These are phyloP conservation scores for Menidia beryllina DNA, from an alignment of 2,113 vertebrate species.

Conservation along the genomic window DNA sequence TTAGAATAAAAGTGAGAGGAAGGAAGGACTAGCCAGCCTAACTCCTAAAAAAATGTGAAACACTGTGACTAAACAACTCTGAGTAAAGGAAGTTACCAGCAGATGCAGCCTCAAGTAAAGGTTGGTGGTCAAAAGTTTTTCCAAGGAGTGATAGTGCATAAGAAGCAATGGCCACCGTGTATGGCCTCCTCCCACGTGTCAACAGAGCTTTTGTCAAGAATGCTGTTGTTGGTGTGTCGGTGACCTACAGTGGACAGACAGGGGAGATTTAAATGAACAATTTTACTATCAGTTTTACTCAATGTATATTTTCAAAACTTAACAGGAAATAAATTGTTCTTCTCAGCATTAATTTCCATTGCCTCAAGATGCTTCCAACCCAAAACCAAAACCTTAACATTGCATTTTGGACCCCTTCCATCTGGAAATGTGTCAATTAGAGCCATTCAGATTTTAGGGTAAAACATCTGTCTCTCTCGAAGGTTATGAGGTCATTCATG, in stretches of 20 bases:
- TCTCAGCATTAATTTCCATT: too few relatives aligned
- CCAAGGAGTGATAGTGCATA: constrained; percentile 84
- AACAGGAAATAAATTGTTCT: too few relatives aligned
- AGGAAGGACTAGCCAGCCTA: background rate
- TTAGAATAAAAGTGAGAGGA: too few relatives aligned
- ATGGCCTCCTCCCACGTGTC: constrained; percentile 73
- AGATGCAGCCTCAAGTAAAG: constrained; percentile 59
- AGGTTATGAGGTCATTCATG: too few relatives aligned
- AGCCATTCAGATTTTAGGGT: too few relatives aligned
- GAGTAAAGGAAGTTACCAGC: constrained; percentile 55
- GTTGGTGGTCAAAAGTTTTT: background rate
- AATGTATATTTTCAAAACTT: background rate
- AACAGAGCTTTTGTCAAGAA: constrained; percentile 75
- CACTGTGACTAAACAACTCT: background rate
- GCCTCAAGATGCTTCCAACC: too few relatives aligned
- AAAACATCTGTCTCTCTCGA: too few relatives aligned
- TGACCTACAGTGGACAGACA: constrained; percentile 18
- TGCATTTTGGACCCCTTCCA: too few relatives aligned
- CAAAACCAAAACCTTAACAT: too few relatives aligned
- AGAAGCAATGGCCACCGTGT: constrained; percentile 86
- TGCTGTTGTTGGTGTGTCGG: background rate
- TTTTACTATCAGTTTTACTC: background rate
- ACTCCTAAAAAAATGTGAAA: background rate
- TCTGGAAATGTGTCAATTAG: too few relatives aligned
- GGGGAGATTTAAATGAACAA: background rate